Conservation (phyloP, 2,113 vertebrate species). For the Nothocercus nigrocapillus region DNA sequence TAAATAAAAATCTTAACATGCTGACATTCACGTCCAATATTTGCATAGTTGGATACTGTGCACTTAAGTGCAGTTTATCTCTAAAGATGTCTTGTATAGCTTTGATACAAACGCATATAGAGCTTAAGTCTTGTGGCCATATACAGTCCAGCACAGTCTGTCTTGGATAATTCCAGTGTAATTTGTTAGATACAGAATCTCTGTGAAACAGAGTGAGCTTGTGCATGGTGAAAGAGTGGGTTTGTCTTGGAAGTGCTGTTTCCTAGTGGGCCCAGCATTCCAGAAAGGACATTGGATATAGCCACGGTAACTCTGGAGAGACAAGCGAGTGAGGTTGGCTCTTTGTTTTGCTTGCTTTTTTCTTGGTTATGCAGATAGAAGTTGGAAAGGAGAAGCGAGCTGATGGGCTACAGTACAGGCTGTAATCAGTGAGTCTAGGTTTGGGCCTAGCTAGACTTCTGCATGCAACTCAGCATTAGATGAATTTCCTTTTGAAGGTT, state of each 20-base stretch:
- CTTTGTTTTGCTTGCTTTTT: background rate
- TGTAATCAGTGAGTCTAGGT: background rate
- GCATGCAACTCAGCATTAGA: background rate
- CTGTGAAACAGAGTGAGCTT: background rate
- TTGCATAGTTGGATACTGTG: background rate
- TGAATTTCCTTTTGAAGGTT: background rate
- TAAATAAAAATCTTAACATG: background rate
- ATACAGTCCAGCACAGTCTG: background rate
- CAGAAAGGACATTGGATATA: background rate
- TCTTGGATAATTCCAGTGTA: background rate
- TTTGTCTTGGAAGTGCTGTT: background rate
- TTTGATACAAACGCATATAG: background rate
- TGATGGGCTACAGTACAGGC: background rate
- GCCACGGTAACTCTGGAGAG: background rate
- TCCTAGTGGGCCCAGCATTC: background rate
- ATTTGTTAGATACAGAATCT: background rate
- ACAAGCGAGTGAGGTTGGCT: rapidly evolving
- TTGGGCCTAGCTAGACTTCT: background rate
- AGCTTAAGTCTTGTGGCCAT: background rate
- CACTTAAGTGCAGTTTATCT: background rate
- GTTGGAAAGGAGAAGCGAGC: background rate
- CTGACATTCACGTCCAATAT: background rate
- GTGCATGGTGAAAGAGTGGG: background rate
- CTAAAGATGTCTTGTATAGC: background rate
- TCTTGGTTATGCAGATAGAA: background rate